Evolutionary conservation across 2,113 vertebrate species (phyloP).

Genomic region (Gulo gulo): DNA sequence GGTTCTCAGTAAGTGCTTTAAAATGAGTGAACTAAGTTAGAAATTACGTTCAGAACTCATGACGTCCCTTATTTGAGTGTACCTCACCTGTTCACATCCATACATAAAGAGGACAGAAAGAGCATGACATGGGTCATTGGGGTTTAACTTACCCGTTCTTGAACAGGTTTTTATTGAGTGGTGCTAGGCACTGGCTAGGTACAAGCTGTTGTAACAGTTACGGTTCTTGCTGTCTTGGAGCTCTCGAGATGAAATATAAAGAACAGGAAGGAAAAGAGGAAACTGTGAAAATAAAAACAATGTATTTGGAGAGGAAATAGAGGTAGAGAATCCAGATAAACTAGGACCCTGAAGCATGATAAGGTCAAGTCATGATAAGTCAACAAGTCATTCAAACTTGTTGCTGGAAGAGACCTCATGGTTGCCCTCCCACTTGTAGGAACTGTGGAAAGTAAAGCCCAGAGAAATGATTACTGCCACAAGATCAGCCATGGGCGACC

Average conservation of each 20-base stretch:
- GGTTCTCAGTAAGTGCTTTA: background rate
- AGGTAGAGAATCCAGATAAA: background rate
- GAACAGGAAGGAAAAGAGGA: background rate
- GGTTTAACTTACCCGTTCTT: background rate
- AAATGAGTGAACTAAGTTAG: background rate
- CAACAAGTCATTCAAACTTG: background rate
- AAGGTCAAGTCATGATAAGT: too few relatives aligned
- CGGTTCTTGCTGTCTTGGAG: background rate
- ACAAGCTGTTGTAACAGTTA: background rate
- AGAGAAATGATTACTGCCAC: background rate
- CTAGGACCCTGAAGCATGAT: background rate
- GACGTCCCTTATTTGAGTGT: background rate
- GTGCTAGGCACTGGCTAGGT: background rate
- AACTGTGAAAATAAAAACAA: background rate
- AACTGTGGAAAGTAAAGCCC: background rate
- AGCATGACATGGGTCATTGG: background rate
- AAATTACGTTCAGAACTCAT: background rate
- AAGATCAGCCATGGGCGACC: accelerated
- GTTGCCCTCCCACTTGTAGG: background rate
- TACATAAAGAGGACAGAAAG: background rate
- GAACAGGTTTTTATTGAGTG: background rate
- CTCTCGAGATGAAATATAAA: background rate
- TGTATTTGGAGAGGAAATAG: background rate
- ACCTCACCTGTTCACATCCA: background rate
- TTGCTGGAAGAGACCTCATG: background rate